Percentiles rank a stretch among this genome's conserved stretches.
These are phyloP conservation scores for Lasioglossum oenotherae DNA, from an alignment of 2,888 invertebrate species.

Conservation along the genomic window DNA sequence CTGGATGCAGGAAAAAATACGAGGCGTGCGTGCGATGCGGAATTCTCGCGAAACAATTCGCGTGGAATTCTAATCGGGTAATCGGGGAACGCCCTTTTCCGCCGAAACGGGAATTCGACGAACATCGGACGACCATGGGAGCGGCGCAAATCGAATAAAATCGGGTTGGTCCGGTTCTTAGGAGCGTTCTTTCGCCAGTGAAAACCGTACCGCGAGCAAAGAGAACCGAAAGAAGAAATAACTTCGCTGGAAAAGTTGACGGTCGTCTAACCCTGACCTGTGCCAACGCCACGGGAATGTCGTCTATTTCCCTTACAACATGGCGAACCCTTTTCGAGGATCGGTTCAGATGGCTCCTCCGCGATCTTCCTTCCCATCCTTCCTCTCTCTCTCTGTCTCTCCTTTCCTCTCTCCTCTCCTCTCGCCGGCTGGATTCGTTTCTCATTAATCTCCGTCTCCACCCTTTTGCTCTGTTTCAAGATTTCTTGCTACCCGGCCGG, in stretches of 20 bases:
- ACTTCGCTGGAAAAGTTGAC: slow-evolving; percentile 63
- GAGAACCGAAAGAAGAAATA: background rate
- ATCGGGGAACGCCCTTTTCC: slow-evolving; percentile 13
- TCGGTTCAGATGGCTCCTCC: slow-evolving; percentile 56
- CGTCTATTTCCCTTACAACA: slow-evolving; percentile 65
- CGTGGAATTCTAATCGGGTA: background rate
- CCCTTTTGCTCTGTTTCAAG: slow-evolving; percentile 77
- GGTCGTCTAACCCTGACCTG: slow-evolving; percentile 73
- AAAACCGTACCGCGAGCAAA: background rate
- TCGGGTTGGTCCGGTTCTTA: background rate
- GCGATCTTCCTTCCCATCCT: slow-evolving; percentile 52
- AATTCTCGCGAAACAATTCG: slow-evolving; percentile 9
- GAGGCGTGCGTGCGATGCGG: background rate
- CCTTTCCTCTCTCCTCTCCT: slow-evolving; percentile 37
- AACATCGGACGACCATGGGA: background rate
- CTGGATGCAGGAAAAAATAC: slow-evolving; percentile 29
- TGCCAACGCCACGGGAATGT: slow-evolving; percentile 48
- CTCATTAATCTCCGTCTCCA: slow-evolving; percentile 80
- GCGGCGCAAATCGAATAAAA: background rate
- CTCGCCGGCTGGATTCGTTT: slow-evolving; percentile 73
- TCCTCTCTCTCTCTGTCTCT: slow-evolving; percentile 30
- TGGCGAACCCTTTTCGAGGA: slow-evolving; percentile 64
- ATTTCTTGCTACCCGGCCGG: slow-evolving; percentile 74
- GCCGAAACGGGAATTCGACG: background rate
- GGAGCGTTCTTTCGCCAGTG: background rate